These are phyloP conservation scores for Scylla paramamosain DNA, from an alignment of 1,140 invertebrate genomes.

Conservation along the genomic window DNA sequence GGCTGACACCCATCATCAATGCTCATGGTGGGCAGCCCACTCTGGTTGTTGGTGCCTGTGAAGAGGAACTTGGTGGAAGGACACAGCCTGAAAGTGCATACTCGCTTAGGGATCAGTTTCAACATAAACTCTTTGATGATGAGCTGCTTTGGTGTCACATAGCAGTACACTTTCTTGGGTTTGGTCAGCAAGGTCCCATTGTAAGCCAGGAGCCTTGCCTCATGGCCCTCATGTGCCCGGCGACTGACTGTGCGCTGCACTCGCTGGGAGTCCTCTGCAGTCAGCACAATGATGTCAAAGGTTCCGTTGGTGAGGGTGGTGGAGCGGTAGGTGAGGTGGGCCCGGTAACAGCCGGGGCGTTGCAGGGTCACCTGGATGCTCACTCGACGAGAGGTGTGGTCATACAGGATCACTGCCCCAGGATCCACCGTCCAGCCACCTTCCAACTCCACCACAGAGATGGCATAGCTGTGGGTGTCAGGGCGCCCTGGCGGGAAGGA, in stretches of 20 bases:
- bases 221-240: conserved; percentile 85
- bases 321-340: conserved; percentile 89
- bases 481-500: conserved; percentile 84
- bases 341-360: conserved; percentile 89
- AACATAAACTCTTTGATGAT: conserved; percentile 95
- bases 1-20: conserved; percentile 96
- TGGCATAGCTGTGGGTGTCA: conserved; percentile 84
- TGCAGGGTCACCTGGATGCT: conserved; percentile 86
- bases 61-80: conserved; percentile 82
- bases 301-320: conserved; percentile 92
- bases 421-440: conserved; percentile 69
- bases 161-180: conserved; percentile 92
- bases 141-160: conserved; percentile 92
- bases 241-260: conserved; percentile 90
- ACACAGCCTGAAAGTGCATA: conserved; percentile 95
- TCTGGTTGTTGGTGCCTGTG: conserved; percentile 79
- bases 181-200: conserved; percentile 86
- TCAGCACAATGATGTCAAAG: conserved; percentile 95
- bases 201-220: conserved; percentile 91
- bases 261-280: conserved; percentile 90
- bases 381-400: conserved; percentile 84
- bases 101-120: conserved; percentile 94
- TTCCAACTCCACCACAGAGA: conserved; percentile 80
- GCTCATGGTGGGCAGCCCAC: conserved; percentile 84
- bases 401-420: conserved; percentile 81